phyloP scores from a whole-genome alignment of 2,888 invertebrate species.

The Maniola hyperantus region DNA sequence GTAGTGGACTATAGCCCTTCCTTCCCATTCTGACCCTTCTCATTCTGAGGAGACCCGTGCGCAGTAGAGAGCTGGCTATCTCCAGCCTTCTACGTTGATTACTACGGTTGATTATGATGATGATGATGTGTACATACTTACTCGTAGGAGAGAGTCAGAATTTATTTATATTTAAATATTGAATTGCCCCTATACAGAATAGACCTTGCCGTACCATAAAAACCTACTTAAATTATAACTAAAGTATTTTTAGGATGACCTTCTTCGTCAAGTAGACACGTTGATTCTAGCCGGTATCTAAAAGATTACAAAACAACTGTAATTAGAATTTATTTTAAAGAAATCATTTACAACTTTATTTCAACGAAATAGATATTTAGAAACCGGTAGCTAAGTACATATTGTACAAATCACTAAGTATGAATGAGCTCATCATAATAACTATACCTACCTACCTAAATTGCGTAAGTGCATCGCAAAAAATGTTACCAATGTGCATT shows the following conservation, averaged over 20 bases:
- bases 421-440: slow-evolving; percentile 53
- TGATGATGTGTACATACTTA: no score
- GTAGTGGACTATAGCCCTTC: no score
- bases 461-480: slow-evolving; percentile 54
- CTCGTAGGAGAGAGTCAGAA: no score
- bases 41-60: no score
- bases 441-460: slow-evolving; percentile 9
- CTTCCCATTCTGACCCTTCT: no score
- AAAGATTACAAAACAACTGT: slow-evolving; percentile 19
- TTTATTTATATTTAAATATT: no score
- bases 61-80: no score
- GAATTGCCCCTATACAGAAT: no score
- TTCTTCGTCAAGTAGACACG: slow-evolving; percentile 19
- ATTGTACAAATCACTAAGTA: slow-evolving; percentile 43
- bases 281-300: slow-evolving; percentile 28
- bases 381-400: slow-evolving; percentile 35
- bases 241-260: slow-evolving; percentile 8
- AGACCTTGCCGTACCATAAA: background rate
- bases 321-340: slow-evolving; percentile 25
- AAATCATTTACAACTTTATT: slow-evolving; percentile 31
- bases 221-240: background rate
- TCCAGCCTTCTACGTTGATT: no score
- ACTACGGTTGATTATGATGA: no score
- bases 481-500: slow-evolving; percentile 43
- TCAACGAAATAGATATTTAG: slow-evolving; percentile 30